Evolutionary conservation across 1,140 invertebrate genomes (phyloP).

Genomic region (Bathynomus jamesi): DNA sequence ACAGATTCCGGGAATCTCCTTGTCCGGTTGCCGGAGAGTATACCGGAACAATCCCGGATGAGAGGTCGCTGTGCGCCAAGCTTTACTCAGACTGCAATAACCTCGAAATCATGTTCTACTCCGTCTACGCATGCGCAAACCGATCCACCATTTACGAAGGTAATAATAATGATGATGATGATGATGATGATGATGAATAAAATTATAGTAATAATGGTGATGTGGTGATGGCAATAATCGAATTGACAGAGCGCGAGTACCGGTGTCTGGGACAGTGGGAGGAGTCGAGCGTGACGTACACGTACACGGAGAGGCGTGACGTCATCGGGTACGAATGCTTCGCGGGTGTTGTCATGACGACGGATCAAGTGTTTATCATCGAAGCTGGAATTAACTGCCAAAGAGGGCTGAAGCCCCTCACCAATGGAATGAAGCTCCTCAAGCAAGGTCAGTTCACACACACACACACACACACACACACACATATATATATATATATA

Average conservation of each 20-base stretch:
- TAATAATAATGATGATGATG: too few relatives aligned
- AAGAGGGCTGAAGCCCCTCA: constrained; percentile 53
- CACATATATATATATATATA: too few relatives aligned
- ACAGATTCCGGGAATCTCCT: constrained; percentile 49
- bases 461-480: too few relatives aligned
- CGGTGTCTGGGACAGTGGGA: constrained; percentile 62
- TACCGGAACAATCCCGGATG: constrained; percentile 57
- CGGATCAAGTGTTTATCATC: constrained; percentile 56
- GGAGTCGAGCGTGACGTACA: constrained; percentile 58
- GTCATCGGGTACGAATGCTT: constrained; percentile 61
- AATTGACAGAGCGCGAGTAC: constrained; percentile 64
- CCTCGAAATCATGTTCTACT: constrained; percentile 63
- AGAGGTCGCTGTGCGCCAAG: constrained; percentile 58
- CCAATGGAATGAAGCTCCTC: constrained; percentile 53
- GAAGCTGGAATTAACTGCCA: constrained; percentile 63
- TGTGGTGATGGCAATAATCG: too few relatives aligned
- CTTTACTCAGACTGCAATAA: constrained; percentile 61
- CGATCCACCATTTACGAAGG: constrained; percentile 57
- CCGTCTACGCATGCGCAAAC: constrained; percentile 55
- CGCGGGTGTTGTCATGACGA: constrained; percentile 56
- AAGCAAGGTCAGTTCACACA: too few relatives aligned
- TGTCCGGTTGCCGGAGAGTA: constrained; percentile 64
- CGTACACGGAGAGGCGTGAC: constrained; percentile 60
- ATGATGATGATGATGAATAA: too few relatives aligned
- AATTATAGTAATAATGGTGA: too few relatives aligned